Percentiles rank a stretch among this genome's conserved stretches.
phyloP scores from a whole-genome alignment of 2,797 vertebrate species.

The Acanthurus leucopareius region DNA sequence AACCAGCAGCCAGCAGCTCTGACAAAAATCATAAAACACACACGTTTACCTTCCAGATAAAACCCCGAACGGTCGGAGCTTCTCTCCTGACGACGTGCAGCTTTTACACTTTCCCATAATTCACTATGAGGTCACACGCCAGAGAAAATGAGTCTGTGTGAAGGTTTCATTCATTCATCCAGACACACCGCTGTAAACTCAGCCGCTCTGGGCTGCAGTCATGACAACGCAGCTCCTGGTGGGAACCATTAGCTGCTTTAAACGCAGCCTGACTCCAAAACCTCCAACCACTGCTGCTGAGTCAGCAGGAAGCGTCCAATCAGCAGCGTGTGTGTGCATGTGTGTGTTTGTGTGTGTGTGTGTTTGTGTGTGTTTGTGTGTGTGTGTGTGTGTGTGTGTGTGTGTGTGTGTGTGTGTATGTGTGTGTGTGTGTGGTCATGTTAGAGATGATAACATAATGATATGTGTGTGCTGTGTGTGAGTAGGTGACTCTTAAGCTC shows the following conservation, averaged over 20 bases:
- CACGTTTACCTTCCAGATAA: neutral
- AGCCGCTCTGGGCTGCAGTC: constrained; percentile 1
- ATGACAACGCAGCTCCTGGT: constrained; percentile 52
- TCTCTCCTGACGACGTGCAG: neutral
- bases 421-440: constrained; percentile 34
- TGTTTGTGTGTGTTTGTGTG: constrained; percentile 31
- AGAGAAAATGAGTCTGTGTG: neutral
- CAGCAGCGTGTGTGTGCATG: constrained; percentile 30
- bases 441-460: constrained; percentile 42
- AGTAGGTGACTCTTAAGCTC: constrained; percentile 15
- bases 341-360: constrained; percentile 22
- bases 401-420: constrained; percentile 25
- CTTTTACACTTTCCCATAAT: neutral
- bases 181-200: constrained; percentile 1
- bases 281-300: constrained; percentile 61
- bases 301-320: constrained; percentile 66
- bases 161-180: neutral
- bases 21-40: neutral
- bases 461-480: constrained; percentile 35
- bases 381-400: constrained; percentile 29
- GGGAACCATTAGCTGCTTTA: constrained; percentile 63
- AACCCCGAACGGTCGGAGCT: neutral
- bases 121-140: neutral
- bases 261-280: constrained; percentile 55
- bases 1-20: neutral